phyloP scores from a whole-genome alignment of 2,113 vertebrate species.

The Urocolius indicus region DNA sequence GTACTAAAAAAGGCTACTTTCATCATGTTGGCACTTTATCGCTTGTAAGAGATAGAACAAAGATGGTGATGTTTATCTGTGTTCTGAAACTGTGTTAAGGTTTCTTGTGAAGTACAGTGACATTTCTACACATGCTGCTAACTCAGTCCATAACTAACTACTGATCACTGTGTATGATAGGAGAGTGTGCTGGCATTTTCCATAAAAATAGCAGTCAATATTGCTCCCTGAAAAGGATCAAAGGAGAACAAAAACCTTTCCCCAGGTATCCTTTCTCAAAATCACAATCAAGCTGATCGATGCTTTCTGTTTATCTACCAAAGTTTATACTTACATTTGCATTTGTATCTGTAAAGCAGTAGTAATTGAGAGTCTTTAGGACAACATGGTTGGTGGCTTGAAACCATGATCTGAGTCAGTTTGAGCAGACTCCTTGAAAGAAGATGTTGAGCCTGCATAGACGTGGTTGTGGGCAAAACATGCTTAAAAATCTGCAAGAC shows the following conservation, averaged over 20 bases:
- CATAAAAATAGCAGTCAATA: not conserved
- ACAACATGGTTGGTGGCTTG: not conserved
- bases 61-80: not conserved
- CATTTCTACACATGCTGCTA: not conserved
- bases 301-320: not conserved
- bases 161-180: not conserved
- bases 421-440: not conserved
- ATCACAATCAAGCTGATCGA: not conserved
- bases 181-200: not conserved
- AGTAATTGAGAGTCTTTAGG: not conserved
- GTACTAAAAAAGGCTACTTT: not conserved
- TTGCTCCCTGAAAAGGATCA: not conserved
- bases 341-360: not conserved
- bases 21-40: not conserved
- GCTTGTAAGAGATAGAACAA: not conserved
- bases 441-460: not conserved
- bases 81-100: not conserved
- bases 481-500: not conserved
- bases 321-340: not conserved
- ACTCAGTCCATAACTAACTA: not conserved
- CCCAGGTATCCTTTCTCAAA: not conserved
- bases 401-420: not conserved
- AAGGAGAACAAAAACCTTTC: not conserved
- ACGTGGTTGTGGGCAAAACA: not conserved
- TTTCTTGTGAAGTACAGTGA: not conserved